phyloP scores from a whole-genome alignment of 2,797 vertebrate species.

The Acanthornis magna region DNA sequence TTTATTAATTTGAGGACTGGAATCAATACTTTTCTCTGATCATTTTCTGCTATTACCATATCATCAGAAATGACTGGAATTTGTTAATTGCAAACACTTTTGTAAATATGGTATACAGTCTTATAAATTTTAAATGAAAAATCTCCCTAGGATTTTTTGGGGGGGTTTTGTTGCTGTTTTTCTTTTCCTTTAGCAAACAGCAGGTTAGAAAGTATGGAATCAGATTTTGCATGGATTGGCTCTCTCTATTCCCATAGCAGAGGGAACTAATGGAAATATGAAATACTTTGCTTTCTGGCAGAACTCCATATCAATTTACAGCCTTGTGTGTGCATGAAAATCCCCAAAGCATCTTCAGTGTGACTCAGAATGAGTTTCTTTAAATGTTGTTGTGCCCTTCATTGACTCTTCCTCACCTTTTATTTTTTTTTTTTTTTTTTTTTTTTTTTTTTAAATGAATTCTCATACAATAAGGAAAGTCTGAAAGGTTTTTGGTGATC shows the following conservation, averaged over 20 bases:
- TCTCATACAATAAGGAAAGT: neutral
- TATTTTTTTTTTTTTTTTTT: rapidly evolving
- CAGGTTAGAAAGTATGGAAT: neutral
- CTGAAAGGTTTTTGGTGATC: neutral
- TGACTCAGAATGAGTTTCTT: neutral
- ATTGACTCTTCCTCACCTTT: neutral
- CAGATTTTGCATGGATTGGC: neutral
- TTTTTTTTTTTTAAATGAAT: too few species aligned
- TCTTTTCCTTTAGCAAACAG: neutral
- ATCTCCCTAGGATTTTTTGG: neutral
- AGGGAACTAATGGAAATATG: neutral
- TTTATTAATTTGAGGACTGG: slow-evolving; percentile 55
- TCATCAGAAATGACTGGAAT: slow-evolving; percentile 24
- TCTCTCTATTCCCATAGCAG: neutral
- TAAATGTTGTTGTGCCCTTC: neutral
- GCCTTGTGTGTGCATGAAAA: neutral
- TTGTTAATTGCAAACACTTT: neutral
- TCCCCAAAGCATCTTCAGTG: neutral
- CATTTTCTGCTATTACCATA: slow-evolving; percentile 27
- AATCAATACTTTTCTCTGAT: slow-evolving; percentile 29
- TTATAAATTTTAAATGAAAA: neutral
- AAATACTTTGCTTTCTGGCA: neutral
- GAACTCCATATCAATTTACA: neutral
- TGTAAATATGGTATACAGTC: neutral
- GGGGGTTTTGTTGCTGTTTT: too few species aligned